These are phyloP conservation scores for Nothoprocta perdicaria DNA, from an alignment of 2,113 vertebrate species.

Conservation along the genomic window DNA sequence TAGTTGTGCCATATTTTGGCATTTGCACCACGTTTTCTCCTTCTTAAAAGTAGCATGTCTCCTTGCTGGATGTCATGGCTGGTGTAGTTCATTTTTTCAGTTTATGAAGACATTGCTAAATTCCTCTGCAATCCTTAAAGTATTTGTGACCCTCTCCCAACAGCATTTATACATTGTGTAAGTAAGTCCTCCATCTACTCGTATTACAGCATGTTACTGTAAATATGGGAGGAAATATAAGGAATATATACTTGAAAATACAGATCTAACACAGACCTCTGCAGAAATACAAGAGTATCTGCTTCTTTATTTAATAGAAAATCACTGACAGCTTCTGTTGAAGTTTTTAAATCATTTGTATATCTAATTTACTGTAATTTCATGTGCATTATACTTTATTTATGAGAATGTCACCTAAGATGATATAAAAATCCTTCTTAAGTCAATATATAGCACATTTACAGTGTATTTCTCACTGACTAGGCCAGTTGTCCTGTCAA, in stretches of 20 bases:
- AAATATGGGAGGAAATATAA: not conserved
- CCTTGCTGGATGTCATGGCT: not conserved
- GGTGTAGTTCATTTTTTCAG: not conserved
- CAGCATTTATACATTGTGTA: not conserved
- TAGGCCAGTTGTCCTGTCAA: not conserved
- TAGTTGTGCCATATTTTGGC: not conserved
- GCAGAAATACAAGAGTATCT: not conserved
- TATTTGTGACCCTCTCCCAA: not conserved
- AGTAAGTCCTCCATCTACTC: not conserved
- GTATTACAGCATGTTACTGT: not conserved
- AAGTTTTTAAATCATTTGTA: not conserved
- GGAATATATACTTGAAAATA: too few relatives aligned
- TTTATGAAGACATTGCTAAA: not conserved
- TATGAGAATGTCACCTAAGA: not conserved
- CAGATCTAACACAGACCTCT: not conserved
- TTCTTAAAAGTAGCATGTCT: not conserved
- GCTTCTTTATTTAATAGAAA: not conserved
- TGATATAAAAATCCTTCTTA: not conserved
- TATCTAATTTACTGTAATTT: not conserved
- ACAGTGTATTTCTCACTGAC: not conserved
- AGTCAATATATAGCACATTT: not conserved
- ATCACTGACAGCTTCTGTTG: not conserved
- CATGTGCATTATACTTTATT: not conserved
- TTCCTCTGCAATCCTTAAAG: not conserved
- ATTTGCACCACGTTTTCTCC: not conserved